Evolutionary conservation across 2,888 invertebrate species (phyloP), one percentile per base, ranked within the genome.

Genomic region (Pomacea canaliculata): DNA sequence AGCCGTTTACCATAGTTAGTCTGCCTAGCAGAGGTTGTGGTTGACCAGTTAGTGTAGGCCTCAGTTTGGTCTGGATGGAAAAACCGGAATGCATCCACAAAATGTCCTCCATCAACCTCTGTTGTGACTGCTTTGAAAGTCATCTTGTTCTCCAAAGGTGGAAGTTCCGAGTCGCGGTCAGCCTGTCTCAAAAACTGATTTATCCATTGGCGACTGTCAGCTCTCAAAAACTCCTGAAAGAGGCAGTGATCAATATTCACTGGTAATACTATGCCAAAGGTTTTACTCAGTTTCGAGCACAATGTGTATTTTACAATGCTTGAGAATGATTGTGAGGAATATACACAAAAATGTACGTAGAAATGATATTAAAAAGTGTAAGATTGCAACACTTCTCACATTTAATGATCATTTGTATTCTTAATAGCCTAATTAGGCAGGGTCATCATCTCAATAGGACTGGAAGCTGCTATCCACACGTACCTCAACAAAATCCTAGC

Each of bases 1-100:
- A 92, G 90, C 59, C 92, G 85, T 12, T 91, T 89, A 9, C 92
- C 92, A 82, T 90, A 93, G 84, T 92, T 93, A 12, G 91, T 91
- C 23, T 86, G 85, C 66, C 92, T 82, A 7, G 92, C 91, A 68
- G 90, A 90, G 0, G 91, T 90, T 59, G 85, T 79, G 0, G 91
- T 91, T 76, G 88, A 89, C 92, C 92, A 92, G 83, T 92, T 92
- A 8, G 92, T 92, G 83, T 88, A 92, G 5, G 91, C 91, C 51
- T 90, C 87, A 63, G 83, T 82, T 70, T 85, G 78, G 12, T 84
- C 79, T 7, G 92, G 92, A 81, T 92, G 87, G n/a, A 92, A 85
- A 65, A 88, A 84, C 48, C 92, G 89, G 79, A 91, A 92, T 13
- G 91, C 85, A 82, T 92, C 92, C 4, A 91, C 83, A 80, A 92